Evolutionary conservation across 64 coral and sea anemone species (phyloP).

Genomic region (Montipora efflorescens): DNA sequence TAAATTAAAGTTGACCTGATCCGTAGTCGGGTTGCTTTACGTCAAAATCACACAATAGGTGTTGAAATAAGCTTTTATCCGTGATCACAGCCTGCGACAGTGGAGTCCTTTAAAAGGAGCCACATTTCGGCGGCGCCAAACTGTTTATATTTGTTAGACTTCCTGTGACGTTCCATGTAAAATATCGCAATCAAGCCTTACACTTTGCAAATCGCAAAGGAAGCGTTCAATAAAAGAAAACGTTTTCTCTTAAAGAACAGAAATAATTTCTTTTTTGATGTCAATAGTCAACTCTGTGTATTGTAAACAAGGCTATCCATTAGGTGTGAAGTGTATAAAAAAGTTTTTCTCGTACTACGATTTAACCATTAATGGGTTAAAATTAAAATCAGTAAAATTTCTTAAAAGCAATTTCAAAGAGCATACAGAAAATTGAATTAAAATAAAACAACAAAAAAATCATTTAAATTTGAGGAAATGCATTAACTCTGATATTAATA

Average conservation of each 20-base stretch:
- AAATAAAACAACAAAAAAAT: background rate
- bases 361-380: too few relatives aligned
- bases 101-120: too few relatives aligned
- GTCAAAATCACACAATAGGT: background rate
- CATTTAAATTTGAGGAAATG: background rate
- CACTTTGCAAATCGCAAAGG: background rate
- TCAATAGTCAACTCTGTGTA: background rate
- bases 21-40: slow-evolving; percentile 7
- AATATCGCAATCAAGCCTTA: background rate
- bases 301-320: background rate
- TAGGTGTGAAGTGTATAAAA: background rate
- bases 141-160: background rate
- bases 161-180: background rate
- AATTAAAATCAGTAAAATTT: too few relatives aligned
- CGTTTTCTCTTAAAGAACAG: background rate
- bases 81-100: background rate
- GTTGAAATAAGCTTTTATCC: slow-evolving; percentile 25
- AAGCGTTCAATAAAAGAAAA: background rate
- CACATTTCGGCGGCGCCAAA: background rate
- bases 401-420: background rate
- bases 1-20: slow-evolving; percentile 11
- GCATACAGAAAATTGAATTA: slow-evolving; percentile 5
- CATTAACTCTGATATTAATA: background rate
- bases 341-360: background rate
- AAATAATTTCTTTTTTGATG: slow-evolving; percentile 24